Evolutionary conservation across 2,888 invertebrate genomes (phyloP).

Genomic region (Philopedon plagiatum): DNA sequence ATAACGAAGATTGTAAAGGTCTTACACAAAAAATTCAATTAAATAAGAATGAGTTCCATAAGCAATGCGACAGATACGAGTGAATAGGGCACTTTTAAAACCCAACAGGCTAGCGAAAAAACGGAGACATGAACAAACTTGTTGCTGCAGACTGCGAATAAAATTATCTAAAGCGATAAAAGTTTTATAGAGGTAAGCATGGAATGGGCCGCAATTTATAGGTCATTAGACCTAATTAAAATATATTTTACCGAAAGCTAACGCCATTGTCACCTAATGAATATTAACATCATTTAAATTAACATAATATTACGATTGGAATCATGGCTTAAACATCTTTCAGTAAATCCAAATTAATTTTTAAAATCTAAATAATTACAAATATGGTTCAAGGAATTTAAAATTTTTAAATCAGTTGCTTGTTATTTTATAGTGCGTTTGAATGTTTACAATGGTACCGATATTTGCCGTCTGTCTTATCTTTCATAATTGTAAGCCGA

Average conservation of each 20-base stretch:
- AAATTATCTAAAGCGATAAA: background rate
- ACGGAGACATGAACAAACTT: background rate
- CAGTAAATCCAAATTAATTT: too few relatives aligned
- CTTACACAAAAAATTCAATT: background rate
- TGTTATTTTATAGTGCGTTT: too few relatives aligned
- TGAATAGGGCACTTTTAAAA: background rate
- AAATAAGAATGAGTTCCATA: background rate
- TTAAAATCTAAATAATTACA: too few relatives aligned
- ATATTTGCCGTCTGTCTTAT: too few relatives aligned
- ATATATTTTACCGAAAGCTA: background rate
- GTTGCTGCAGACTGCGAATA: constrained; percentile 7
- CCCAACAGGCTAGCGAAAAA: background rate
- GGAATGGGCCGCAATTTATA: background rate
- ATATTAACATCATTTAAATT: too few relatives aligned
- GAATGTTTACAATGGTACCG: too few relatives aligned
- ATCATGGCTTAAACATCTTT: too few relatives aligned
- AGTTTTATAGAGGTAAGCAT: background rate
- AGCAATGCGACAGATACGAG: background rate
- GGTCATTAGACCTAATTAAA: background rate
- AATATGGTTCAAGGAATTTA: too few relatives aligned
- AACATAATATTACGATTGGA: too few relatives aligned
- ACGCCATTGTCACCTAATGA: background rate
- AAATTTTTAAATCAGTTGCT: too few relatives aligned
- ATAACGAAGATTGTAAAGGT: too few relatives aligned
- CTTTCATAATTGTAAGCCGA: too few relatives aligned